phyloP scores from a whole-genome alignment of 64 coral and sea anemone genomes.

The Pocillopora verrucosa region DNA sequence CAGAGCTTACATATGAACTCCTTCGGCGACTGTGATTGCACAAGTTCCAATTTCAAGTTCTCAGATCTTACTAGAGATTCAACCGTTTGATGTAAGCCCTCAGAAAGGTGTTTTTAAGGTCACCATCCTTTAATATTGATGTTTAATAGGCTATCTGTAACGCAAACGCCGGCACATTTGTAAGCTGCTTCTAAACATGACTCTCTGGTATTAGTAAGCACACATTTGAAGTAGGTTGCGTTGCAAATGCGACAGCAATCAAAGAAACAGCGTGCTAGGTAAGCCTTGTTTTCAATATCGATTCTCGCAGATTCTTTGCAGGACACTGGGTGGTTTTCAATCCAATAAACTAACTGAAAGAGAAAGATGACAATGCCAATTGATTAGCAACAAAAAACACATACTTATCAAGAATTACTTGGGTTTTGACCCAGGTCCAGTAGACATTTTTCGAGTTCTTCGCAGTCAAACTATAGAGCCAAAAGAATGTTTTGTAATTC shows the following conservation, averaged over 20 bases:
- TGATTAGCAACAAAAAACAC: no score
- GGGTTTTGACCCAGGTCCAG: no score
- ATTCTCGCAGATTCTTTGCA: neutral
- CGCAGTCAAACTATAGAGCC: no score
- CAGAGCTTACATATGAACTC: no score
- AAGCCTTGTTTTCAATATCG: neutral
- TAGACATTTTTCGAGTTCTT: no score
- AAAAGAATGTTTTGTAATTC: no score
- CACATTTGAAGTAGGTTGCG: neutral
- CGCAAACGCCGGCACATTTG: neutral
- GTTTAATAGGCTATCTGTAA: neutral
- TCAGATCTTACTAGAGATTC: no score
- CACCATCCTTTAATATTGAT: conserved; percentile 12
- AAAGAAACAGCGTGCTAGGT: neutral
- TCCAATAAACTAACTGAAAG: neutral
- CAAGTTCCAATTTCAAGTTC: no score
- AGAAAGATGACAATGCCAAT: neutral
- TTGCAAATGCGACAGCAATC: neutral
- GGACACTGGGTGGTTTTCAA: conserved; percentile 14
- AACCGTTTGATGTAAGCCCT: no score
- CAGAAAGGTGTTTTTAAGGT: neutral
- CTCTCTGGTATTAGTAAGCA: neutral
- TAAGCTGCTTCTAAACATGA: neutral
- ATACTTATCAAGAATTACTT: no score
- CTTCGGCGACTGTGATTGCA: no score